A percentile compares a stretch with the other conserved stretches of the same genome.
phyloP scores from a whole-genome alignment of 2,797 vertebrate species.

The Trematomus bernacchii region DNA sequence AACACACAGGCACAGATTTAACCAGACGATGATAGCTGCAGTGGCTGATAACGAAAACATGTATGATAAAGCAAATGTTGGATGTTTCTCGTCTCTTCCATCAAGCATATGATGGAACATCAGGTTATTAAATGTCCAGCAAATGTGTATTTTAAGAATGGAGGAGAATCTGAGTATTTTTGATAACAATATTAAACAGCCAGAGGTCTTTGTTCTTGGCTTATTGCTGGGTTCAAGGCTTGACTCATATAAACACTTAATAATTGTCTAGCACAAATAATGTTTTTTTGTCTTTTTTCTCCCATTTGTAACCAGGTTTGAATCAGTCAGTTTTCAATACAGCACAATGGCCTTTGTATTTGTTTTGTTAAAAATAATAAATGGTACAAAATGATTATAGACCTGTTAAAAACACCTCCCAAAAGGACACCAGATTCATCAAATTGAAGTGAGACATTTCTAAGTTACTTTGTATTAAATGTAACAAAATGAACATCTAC shows the following conservation, averaged over 20 bases:
- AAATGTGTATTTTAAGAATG: constrained; percentile 19
- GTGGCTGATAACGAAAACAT: constrained; percentile 39
- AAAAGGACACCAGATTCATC: too few relatives aligned
- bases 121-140: constrained; percentile 3
- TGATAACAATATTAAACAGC: constrained; percentile 9
- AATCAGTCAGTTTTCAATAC: background rate
- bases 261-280: background rate
- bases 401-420: too few relatives aligned
- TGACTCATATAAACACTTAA: background rate
- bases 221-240: constrained; percentile 29
- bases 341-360: background rate
- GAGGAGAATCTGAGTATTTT: constrained; percentile 7
- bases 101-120: constrained; percentile 35
- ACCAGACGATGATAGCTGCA: constrained; percentile 42
- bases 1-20: constrained; percentile 41
- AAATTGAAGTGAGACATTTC: background rate
- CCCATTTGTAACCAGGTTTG: constrained; percentile 19
- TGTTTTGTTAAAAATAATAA: background rate
- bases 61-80: constrained; percentile 35
- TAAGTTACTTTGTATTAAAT: too few relatives aligned
- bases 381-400: background rate
- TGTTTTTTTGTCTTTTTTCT: background rate
- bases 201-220: constrained; percentile 11
- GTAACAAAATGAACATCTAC: too few relatives aligned
- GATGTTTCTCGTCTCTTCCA: constrained; percentile 32